A percentile compares a stretch with the other conserved stretches of the same genome.
Evolutionary conservation across 2,888 invertebrate genomes (phyloP).

Genomic region (Andrena praecox): DNA sequence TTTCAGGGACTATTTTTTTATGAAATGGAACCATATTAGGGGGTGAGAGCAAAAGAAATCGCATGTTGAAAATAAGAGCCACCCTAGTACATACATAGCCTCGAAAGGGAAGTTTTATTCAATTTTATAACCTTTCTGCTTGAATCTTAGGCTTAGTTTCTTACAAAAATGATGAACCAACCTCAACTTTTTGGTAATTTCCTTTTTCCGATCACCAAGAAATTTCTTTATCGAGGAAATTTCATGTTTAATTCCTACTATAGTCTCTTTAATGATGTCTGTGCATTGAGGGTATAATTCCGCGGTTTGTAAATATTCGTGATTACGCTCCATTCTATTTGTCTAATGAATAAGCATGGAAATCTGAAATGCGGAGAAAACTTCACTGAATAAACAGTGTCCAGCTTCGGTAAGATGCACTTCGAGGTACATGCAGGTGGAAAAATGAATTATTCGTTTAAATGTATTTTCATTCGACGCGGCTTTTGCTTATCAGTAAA

Average conservation of each 20-base stretch:
- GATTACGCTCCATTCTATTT: constrained; percentile 29
- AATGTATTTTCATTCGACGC: not conserved
- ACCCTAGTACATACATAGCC: too few relatives aligned
- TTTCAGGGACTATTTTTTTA: too few relatives aligned
- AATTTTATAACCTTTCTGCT: too few relatives aligned
- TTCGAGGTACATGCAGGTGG: not conserved
- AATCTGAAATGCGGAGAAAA: not conserved
- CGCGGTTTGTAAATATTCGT: constrained; percentile 27
- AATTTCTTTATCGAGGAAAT: not conserved
- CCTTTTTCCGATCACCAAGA: constrained; percentile 36
- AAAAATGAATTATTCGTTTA: not conserved
- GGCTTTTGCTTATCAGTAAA: too few relatives aligned
- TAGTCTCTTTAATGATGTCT: constrained; percentile 33
- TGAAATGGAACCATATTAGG: too few relatives aligned
- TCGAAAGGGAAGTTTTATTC: too few relatives aligned
- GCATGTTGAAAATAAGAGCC: too few relatives aligned
- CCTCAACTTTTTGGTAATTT: constrained; percentile 40
- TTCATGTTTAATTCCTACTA: constrained; percentile 27
- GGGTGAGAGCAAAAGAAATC: too few relatives aligned
- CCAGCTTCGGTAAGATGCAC: not conserved
- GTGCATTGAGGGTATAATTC: constrained; percentile 27
- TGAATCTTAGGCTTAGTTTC: not conserved
- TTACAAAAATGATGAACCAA: constrained; percentile 25
- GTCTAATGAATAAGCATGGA: not conserved
- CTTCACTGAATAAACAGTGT: not conserved